These are phyloP conservation scores for Proterorhinus semilunaris DNA, from an alignment of 2,113 vertebrate genomes.

Conservation along the genomic window DNA sequence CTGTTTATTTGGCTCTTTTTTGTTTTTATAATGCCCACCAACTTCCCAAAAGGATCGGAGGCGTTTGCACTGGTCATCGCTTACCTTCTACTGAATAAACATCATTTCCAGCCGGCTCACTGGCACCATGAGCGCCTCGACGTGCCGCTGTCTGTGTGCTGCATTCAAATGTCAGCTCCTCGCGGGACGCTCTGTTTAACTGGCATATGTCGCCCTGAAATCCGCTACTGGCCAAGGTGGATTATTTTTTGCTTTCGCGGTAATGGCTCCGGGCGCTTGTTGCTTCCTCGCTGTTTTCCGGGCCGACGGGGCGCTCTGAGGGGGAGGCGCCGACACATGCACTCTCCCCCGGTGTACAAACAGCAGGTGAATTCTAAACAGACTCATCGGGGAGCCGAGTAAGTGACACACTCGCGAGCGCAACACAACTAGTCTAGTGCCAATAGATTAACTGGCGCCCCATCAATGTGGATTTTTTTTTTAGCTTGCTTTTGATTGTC, in stretches of 20 bases:
- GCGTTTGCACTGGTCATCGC: not conserved
- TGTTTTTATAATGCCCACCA: not conserved
- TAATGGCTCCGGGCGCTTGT: conserved; percentile 47
- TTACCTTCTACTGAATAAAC: not conserved
- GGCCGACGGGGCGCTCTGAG: conserved; percentile 27
- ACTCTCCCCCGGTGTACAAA: conserved; percentile 27
- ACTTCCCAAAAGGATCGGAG: not conserved
- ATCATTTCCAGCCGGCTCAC: not conserved
- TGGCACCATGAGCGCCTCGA: conserved; percentile 28
- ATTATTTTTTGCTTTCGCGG: conserved; percentile 41
- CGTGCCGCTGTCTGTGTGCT: conserved; percentile 28
- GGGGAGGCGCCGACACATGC: conserved; percentile 19
- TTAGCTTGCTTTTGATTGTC: too few relatives aligned
- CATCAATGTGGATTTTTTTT: too few relatives aligned
- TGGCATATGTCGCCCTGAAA: conserved; percentile 60
- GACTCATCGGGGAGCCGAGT: conserved; percentile 29
- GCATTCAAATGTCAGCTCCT: conserved; percentile 59
- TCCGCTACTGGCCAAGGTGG: conserved; percentile 50
- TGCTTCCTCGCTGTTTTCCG: conserved; percentile 32
- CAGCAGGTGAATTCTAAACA: conserved; percentile 39
- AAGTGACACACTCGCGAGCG: conserved; percentile 35
- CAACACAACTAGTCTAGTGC: conserved; percentile 9
- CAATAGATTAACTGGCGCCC: not conserved
- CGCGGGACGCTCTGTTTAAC: conserved; percentile 48
- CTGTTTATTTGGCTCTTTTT: not conserved